Percentiles rank a stretch among this genome's conserved stretches.
phyloP scores from a whole-genome alignment of 2,888 invertebrate species.

The Monochamus alternatus region DNA sequence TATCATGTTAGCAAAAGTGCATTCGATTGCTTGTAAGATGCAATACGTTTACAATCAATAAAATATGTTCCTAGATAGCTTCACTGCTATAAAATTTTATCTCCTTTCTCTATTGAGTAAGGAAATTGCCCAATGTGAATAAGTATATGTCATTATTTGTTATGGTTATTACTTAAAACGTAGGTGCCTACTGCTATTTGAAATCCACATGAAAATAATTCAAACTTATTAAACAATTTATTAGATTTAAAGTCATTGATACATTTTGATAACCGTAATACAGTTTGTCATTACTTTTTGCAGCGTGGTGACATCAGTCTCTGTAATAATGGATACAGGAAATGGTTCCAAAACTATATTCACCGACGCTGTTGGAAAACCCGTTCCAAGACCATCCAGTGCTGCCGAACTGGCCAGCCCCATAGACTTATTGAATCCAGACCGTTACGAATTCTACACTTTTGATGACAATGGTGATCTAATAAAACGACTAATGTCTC shows the following conservation, averaged over 20 bases:
- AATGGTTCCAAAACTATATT: constrained; percentile 77
- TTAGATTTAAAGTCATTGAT: too few relatives aligned
- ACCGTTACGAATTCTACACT: constrained; percentile 90
- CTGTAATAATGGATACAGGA: constrained; percentile 74
- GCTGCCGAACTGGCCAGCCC: constrained; percentile 84
- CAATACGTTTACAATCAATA: too few relatives aligned
- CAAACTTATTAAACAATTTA: too few relatives aligned
- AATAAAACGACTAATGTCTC: constrained; percentile 87
- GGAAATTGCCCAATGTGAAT: too few relatives aligned
- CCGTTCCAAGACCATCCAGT: constrained; percentile 77
- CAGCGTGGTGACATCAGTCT: constrained; percentile 79
- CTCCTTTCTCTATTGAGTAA: too few relatives aligned
- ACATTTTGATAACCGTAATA: too few relatives aligned
- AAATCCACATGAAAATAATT: too few relatives aligned
- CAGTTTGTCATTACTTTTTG: constrained; percentile 54
- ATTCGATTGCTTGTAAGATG: too few relatives aligned
- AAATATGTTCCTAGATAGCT: too few relatives aligned
- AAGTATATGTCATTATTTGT: not conserved
- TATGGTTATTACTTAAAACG: not conserved
- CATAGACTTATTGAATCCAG: constrained; percentile 85
- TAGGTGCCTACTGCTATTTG: too few relatives aligned
- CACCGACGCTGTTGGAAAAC: constrained; percentile 81
- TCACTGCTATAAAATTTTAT: too few relatives aligned
- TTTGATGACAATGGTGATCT: constrained; percentile 89
- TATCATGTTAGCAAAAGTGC: too few relatives aligned